Evolutionary conservation across 2,888 invertebrate species (phyloP).

Genomic region (Philonicus albiceps): DNA sequence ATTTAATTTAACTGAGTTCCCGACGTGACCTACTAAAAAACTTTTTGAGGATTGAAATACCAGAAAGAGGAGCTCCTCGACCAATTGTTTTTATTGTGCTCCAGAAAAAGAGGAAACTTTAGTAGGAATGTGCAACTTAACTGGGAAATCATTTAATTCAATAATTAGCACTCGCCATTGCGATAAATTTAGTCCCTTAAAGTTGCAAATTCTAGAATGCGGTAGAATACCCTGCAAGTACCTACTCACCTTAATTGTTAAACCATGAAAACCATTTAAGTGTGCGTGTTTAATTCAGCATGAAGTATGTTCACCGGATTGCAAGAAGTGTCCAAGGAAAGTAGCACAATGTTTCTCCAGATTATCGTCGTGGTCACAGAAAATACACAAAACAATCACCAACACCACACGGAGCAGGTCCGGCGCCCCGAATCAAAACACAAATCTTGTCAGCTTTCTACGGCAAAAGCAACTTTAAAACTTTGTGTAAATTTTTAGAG

Average conservation of each 20-base stretch:
- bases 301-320: neutral
- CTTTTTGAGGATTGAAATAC: neutral
- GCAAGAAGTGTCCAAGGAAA: neutral
- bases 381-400: neutral
- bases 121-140: neutral
- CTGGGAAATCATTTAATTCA: conserved; percentile 1
- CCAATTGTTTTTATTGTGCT: neutral
- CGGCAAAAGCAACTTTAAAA: neutral
- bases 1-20: conserved; percentile 6
- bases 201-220: neutral
- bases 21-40: conserved; percentile 32
- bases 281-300: conserved; percentile 23
- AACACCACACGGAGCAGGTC: neutral
- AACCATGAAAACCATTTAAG: conserved; percentile 33
- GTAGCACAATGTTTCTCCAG: neutral
- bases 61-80: neutral
- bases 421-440: neutral
- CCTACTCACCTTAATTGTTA: conserved; percentile 29
- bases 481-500: conserved; percentile 5
- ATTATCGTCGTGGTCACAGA: neutral
- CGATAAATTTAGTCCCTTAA: neutral
- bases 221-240: neutral
- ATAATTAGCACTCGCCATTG: neutral
- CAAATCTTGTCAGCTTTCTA: conserved; percentile 4
- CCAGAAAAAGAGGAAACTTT: neutral